phyloP scores from a whole-genome alignment of 2,797 vertebrate species.

The Anguilla obscura region DNA sequence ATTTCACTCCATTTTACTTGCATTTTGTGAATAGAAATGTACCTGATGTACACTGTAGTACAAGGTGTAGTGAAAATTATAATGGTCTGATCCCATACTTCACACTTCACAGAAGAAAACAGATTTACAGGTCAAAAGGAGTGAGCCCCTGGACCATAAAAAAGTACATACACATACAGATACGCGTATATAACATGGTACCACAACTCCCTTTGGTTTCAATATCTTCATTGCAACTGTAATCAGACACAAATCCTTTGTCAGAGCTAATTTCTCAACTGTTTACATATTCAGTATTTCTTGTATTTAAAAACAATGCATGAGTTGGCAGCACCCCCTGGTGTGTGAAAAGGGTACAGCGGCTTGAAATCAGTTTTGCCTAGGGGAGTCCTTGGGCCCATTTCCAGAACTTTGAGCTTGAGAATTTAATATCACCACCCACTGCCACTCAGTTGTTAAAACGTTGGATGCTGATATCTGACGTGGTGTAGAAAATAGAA shows the following conservation, averaged over 20 bases:
- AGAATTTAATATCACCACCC: not conserved
- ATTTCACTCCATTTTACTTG: not conserved
- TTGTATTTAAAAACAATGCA: not conserved
- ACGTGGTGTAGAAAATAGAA: not conserved
- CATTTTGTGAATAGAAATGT: not conserved
- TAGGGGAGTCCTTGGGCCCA: not conserved
- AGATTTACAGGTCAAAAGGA: not conserved
- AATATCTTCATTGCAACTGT: not conserved
- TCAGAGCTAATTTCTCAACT: not conserved
- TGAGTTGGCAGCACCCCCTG: not conserved
- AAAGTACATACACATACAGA: not conserved
- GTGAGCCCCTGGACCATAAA: not conserved
- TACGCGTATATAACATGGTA: not conserved
- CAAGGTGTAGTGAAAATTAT: not conserved
- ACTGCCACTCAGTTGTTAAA: not conserved
- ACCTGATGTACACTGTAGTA: not conserved
- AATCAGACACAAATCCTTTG: not conserved
- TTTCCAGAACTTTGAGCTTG: not conserved
- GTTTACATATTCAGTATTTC: not conserved
- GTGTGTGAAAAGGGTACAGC: not conserved
- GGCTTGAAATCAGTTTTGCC: not conserved
- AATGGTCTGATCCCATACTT: not conserved
- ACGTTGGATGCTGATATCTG: not conserved
- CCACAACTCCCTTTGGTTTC: not conserved
- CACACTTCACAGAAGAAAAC: not conserved